Percentiles rank a stretch among this genome's conserved stretches.
Conservation (phyloP, 2,797 vertebrate species). For the Sus cebifrons region DNA sequence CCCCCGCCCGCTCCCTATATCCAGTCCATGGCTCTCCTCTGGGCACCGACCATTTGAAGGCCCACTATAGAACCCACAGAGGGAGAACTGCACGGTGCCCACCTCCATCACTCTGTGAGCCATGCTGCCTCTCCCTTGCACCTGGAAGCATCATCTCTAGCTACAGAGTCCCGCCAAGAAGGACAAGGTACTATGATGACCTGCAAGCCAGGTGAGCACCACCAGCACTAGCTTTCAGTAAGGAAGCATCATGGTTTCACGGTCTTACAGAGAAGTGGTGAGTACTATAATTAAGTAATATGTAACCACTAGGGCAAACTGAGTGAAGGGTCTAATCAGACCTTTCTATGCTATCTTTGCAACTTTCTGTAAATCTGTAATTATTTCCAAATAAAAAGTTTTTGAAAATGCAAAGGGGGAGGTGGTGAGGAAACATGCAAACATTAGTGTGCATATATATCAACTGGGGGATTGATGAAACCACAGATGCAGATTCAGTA, state of each 20-base stretch:
- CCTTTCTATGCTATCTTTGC: neutral
- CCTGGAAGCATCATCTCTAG: neutral
- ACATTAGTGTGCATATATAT: neutral
- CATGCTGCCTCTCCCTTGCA: neutral
- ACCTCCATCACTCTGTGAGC: neutral
- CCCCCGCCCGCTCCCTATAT: neutral
- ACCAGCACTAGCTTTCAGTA: neutral
- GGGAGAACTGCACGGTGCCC: neutral
- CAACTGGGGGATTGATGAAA: neutral
- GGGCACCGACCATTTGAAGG: neutral
- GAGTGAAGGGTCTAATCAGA: neutral
- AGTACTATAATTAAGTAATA: neutral
- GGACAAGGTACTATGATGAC: neutral
- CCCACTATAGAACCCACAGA: neutral
- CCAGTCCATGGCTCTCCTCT: neutral
- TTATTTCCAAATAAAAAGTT: slow-evolving; percentile 21
- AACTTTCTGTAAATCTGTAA: neutral
- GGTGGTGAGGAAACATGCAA: neutral
- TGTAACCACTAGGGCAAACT: neutral
- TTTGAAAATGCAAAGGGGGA: neutral
- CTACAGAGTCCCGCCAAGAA: neutral
- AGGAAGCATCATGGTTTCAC: neutral
- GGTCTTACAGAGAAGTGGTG: neutral
- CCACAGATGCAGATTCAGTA: neutral
- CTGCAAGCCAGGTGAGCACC: neutral